Base-by-base conservation (phyloP, 2,797 vertebrate species). In the Phoxinus dragarum region DNA sequence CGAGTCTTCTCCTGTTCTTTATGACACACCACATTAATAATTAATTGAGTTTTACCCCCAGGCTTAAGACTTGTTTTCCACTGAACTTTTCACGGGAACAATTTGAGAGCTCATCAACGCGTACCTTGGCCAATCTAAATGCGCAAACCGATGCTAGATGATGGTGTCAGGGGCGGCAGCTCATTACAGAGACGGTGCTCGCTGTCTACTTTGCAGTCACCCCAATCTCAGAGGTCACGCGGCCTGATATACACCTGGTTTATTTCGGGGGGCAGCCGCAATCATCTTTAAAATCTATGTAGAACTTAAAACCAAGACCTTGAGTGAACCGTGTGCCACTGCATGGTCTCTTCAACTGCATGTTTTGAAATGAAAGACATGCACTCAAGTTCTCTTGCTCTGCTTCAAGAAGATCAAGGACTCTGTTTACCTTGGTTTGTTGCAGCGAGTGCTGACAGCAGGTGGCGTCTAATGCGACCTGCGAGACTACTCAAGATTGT, bases 271-370 rank as follows among this genome's bases (percentile, higher is more conserved):
- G 88, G 88, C 87, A 90, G 93, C 88, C 88, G 90, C 91, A 93
- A 93, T 94, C 91, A 92, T 92, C 27, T 92, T 88, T 14, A 59
- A 88, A 89, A 90, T 89, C 92, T 90, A 91, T 90, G 89, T 91
- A 89, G 90, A 91, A 92, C 92, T 94, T 94, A 92, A 93, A 94
- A 94, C 91, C 89, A 87, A 91, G 92, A 90, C 90, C 91, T 92
- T 88, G 87, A 76, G 83, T 80, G 81, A 81, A 86, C 75, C 81
- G 47, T 87, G 89, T 86, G 61, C 76, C 87, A 89, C 90, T 87
- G 88, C 68, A 82, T 79, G 88, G 82, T 73, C 88, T 91, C 90
- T 90, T 92, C 86, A 89, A 89, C 67, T 78, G 75, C 61, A 80
- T 73, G 67, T 86, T 68, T 90, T 89, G 84, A 90, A 91, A 88